Percentiles rank a stretch among this genome's conserved stretches.
phyloP scores from a whole-genome alignment of 2,113 vertebrate genomes.

The Oophaga pumilio region DNA sequence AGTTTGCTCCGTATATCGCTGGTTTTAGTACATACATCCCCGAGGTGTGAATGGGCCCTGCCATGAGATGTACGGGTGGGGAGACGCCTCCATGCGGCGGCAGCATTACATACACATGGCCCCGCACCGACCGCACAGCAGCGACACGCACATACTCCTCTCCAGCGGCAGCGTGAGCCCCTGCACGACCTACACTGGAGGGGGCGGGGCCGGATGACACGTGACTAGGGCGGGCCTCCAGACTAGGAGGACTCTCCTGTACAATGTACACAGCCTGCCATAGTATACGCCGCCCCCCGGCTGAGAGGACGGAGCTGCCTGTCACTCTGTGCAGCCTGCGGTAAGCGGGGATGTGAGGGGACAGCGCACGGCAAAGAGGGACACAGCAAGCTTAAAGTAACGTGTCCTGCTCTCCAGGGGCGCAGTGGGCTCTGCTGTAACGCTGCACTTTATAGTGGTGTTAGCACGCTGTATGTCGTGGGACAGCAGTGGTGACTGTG shows the following conservation, averaged over 20 bases:
- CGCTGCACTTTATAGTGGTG: no score
- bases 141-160: not conserved
- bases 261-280: not conserved
- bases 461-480: no score
- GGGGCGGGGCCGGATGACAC: not conserved
- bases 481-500: no score
- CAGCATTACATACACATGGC: not conserved
- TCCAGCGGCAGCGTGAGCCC: not conserved
- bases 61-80: not conserved
- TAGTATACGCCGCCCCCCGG: not conserved
- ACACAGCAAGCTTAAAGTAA: no score
- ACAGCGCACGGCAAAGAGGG: no score
- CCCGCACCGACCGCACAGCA: not conserved
- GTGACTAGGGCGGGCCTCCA: not conserved
- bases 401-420: no score
- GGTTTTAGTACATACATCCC: no score
- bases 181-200: not conserved
- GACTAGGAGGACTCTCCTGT: not conserved
- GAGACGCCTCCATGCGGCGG: not conserved
- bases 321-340: not conserved
- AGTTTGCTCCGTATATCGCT: no score
- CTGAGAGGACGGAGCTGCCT: not conserved
- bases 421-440: no score
- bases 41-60: no score
- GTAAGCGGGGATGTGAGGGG: not conserved